Base-by-base conservation (phyloP, 2,113 vertebrate genomes). In the Oreochromis aureus region DNA sequence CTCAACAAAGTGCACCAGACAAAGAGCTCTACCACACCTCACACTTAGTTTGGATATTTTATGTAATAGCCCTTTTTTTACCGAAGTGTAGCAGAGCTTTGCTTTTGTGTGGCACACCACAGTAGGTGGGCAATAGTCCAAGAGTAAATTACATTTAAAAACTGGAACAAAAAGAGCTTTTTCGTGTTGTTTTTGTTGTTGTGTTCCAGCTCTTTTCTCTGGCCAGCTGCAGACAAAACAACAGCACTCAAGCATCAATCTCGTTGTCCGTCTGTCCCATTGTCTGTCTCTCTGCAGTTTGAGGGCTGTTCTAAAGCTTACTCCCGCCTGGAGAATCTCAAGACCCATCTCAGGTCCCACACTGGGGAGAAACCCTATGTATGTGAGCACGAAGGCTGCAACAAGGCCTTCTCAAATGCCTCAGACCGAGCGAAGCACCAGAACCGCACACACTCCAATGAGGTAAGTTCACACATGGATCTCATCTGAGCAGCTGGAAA, bases 381-480 rank as follows among this genome's bases (percentile, higher is more conserved):
- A 87, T 99, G 99, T 54, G 99, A 99, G 69, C 99, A 99, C 0
- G 99, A 99, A 91, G 98, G 98, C 89, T 99, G 99, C 96, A 99
- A 98, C 97, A 99, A 99, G 94, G 98, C 99, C 30, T 99, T 99
- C 96, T 99, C 99, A 94, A 99, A 99, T 1, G 99, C 99, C 87
- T 99, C 99, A 0, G 99, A 99, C 95, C 95, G 99, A 6, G 99
- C 99, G 92, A 99, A 99, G 95, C 99, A 99, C 94, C 99, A 99
- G 97, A 99, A 99, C 97, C 97, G 99, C 90, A 99, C 99, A 2
- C 99, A 99, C 95, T 99, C 99, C 73, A 99, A 99, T 2, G 98
- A 99, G 98, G 99, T 99, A 97, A 27, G 76, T 22, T 44, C 34
- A 11, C 8, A 10, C 51, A 4, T 15, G 5, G 6, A 30, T 34